phyloP scores from a whole-genome alignment of 2,888 invertebrate genomes.

The Gastracanthus pulcherrimus region DNA sequence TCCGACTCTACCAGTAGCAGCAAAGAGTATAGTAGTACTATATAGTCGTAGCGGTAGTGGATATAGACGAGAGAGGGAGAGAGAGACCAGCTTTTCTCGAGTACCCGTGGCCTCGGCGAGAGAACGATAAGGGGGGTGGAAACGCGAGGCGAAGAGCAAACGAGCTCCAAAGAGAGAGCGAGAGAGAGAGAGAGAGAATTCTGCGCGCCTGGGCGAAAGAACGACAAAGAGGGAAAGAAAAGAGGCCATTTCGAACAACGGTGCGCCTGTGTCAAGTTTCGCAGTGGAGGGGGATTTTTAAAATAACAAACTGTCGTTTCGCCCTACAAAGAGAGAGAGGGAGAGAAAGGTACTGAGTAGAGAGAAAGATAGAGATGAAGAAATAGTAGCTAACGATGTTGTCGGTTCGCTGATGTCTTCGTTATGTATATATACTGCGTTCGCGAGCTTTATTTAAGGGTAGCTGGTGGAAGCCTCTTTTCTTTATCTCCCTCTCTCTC shows the following conservation, averaged over 20 bases:
- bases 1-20: no score
- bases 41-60: not conserved
- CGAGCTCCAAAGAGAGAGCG: constrained; percentile 48
- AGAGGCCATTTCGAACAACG: constrained; percentile 59
- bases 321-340: constrained; percentile 17
- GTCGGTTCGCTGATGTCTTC: constrained; percentile 47
- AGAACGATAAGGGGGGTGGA: constrained; percentile 67
- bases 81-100: constrained; percentile 36
- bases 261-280: constrained; percentile 71
- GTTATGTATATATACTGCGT: constrained; percentile 32
- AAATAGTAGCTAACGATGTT: constrained; percentile 52
- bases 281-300: constrained; percentile 65
- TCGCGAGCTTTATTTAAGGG: constrained; percentile 36
- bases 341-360: not conserved
- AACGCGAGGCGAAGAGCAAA: constrained; percentile 58
- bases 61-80: constrained; percentile 62
- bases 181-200: no score
- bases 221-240: constrained; percentile 60
- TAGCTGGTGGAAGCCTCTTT: not conserved
- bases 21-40: not conserved
- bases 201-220: constrained; percentile 44
- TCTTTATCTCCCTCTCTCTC: not conserved
- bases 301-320: constrained; percentile 69
- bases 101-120: constrained; percentile 43
- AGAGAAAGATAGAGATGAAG: constrained; percentile 54